Evolutionary conservation across 2,113 vertebrate genomes (phyloP).

Genomic region (Sylvilagus bachmani): DNA sequence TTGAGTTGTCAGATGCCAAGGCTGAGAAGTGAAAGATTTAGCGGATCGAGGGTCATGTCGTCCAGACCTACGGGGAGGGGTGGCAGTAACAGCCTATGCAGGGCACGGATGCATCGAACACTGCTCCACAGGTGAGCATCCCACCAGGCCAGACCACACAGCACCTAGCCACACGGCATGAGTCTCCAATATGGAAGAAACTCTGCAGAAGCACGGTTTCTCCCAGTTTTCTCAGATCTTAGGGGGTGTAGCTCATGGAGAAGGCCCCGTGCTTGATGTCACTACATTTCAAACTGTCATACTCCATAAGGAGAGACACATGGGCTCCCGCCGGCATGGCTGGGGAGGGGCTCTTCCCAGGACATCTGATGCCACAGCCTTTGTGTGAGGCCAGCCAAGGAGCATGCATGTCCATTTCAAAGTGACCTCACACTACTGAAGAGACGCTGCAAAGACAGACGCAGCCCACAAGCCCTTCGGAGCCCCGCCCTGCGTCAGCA

Average conservation of each 20-base stretch:
- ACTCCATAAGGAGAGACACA: not conserved
- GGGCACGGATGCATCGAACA: not conserved
- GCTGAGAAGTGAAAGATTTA: not conserved
- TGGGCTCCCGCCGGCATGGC: not conserved
- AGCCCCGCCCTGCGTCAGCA: not conserved
- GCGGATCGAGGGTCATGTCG: not conserved
- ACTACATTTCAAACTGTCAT: accelerated
- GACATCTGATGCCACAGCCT: not conserved
- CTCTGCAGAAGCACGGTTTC: too few species aligned
- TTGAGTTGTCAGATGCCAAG: not conserved
- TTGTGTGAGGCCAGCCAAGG: not conserved
- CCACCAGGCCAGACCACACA: not conserved
- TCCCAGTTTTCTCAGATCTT: not conserved
- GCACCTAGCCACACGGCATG: too few species aligned
- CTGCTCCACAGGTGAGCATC: not conserved
- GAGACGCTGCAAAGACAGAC: not conserved
- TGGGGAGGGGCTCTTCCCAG: not conserved
- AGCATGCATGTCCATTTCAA: not conserved
- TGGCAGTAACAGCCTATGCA: not conserved
- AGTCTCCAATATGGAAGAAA: too few species aligned
- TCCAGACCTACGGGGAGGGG: not conserved
- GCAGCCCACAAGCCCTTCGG: not conserved
- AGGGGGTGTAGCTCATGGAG: not conserved
- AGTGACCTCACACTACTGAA: not conserved
- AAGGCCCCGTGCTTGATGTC: not conserved